A percentile compares a stretch with the other conserved stretches of the same genome.
Evolutionary conservation across 2,113 vertebrate species (phyloP).

Genomic region (Lutjanus erythropterus): DNA sequence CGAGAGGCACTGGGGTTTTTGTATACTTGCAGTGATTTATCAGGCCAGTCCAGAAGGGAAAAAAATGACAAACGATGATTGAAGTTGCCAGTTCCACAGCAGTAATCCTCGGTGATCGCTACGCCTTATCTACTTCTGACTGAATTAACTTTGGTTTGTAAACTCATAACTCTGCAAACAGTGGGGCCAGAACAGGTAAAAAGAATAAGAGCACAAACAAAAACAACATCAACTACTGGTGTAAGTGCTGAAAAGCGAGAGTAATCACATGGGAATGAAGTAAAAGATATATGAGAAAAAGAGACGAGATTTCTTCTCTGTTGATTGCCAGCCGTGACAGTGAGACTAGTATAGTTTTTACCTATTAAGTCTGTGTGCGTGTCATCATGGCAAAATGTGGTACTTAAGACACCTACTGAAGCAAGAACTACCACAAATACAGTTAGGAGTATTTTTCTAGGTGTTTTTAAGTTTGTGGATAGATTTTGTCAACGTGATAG

Average conservation of each 20-base stretch:
- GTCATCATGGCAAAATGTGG: too few species aligned
- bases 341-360: too few species aligned
- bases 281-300: not conserved
- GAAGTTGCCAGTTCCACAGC: not conserved
- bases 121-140: slow-evolving; percentile 7
- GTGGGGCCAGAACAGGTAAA: not conserved
- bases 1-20: not conserved
- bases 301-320: not conserved
- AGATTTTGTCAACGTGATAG: too few species aligned
- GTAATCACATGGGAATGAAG: not conserved
- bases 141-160: slow-evolving; percentile 4
- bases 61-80: slow-evolving; percentile 20
- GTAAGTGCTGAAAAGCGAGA: not conserved
- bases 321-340: too few species aligned
- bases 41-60: not conserved
- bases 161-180: slow-evolving; percentile 24
- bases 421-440: too few species aligned
- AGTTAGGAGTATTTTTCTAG: too few species aligned
- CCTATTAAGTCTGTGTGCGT: too few species aligned
- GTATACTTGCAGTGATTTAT: slow-evolving; percentile 10
- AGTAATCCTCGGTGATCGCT: slow-evolving; percentile 9
- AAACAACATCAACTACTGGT: not conserved
- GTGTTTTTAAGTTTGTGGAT: too few species aligned
- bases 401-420: too few species aligned
- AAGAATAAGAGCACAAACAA: slow-evolving; percentile 12